phyloP scores from a whole-genome alignment of 2,888 invertebrate species.

The Acrocyrtus sp. region DNA sequence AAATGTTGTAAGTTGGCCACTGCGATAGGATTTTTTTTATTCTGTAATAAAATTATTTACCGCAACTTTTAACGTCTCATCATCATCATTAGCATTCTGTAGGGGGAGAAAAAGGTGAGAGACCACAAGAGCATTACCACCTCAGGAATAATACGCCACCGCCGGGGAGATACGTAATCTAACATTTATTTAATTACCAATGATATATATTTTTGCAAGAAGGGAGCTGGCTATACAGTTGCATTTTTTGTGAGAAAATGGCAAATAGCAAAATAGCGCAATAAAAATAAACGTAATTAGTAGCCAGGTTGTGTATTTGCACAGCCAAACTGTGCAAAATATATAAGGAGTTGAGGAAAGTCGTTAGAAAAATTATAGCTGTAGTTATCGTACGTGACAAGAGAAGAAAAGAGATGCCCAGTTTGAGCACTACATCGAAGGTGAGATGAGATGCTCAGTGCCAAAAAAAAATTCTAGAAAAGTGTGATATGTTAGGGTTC shows the following conservation, averaged over 20 bases:
- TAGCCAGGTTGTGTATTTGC: background rate
- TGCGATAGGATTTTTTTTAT: background rate
- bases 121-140: background rate
- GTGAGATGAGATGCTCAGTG: background rate
- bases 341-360: too few relatives aligned
- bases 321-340: too few relatives aligned
- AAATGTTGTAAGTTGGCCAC: too few relatives aligned
- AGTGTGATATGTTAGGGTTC: background rate
- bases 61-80: background rate
- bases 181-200: background rate
- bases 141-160: background rate
- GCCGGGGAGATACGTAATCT: background rate
- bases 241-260: too few relatives aligned
- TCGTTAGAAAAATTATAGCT: background rate
- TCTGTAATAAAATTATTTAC: too few relatives aligned
- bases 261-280: too few relatives aligned
- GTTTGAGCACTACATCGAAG: background rate
- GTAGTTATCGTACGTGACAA: constrained; percentile 17
- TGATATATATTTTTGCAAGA: background rate
- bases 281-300: background rate
- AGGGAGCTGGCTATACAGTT: background rate
- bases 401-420: background rate
- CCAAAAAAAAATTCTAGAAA: background rate
- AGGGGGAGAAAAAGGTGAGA: background rate
- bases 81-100: background rate